Evolutionary conservation across 2,113 vertebrate species (phyloP).

Genomic region (Paramisgurnus dabryanus): DNA sequence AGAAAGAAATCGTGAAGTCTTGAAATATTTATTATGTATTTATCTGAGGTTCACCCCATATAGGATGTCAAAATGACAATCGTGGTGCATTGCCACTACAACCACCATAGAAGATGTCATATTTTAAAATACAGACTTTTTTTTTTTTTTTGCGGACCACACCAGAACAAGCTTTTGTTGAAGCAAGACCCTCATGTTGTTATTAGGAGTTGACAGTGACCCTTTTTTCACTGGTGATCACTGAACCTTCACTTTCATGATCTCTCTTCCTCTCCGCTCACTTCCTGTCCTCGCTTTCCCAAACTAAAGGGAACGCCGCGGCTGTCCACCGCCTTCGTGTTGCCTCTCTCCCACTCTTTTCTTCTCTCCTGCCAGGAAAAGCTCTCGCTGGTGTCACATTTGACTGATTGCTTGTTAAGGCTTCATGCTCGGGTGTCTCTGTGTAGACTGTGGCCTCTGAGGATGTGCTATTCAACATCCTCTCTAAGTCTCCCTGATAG

Average conservation of each 20-base stretch:
- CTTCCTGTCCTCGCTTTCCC: constrained; percentile 68
- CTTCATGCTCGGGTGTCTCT: constrained; percentile 68
- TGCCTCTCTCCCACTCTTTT: constrained; percentile 61
- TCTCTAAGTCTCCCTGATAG: constrained; percentile 40
- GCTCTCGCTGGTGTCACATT: constrained; percentile 37
- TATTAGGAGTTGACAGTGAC: constrained; percentile 53
- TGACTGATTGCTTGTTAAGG: constrained; percentile 63
- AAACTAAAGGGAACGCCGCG: constrained; percentile 47
- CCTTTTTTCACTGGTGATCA: constrained; percentile 65
- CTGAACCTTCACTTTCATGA: constrained; percentile 69
- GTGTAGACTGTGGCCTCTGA: constrained; percentile 54
- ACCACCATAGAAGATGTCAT: too few species aligned
- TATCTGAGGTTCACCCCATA: constrained; percentile 2
- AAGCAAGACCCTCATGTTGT: constrained; percentile 57
- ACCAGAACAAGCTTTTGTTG: constrained; percentile 51
- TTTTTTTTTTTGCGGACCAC: constrained; percentile 44
- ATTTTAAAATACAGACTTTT: too few species aligned
- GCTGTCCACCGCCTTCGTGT: constrained; percentile 42
- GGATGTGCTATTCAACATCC: constrained; percentile 43
- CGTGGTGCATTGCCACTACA: background rate
- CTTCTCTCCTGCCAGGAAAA: constrained; percentile 56
- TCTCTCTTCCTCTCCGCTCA: constrained; percentile 65
- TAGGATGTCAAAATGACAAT: background rate
- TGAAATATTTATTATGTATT: constrained; percentile 32
- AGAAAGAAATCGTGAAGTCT: constrained; percentile 58